Conservation (phyloP, 2,797 vertebrate species). For the Hippocampus kuda region DNA sequence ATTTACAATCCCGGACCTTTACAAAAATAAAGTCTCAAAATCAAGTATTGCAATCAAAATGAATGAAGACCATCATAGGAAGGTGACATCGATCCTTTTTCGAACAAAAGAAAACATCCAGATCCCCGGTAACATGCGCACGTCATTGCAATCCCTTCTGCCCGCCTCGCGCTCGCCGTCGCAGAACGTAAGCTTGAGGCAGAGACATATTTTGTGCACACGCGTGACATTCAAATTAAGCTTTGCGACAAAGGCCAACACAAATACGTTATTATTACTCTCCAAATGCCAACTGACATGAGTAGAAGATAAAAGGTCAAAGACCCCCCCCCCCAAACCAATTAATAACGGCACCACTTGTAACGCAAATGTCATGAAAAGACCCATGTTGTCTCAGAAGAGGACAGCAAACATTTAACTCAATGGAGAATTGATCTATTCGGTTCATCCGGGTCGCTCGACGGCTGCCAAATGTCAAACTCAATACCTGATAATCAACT, state of each 20-base stretch:
- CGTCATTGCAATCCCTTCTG: background rate
- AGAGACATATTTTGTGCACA: background rate
- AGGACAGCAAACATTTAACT: background rate
- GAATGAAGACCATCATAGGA: background rate
- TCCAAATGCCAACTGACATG: background rate
- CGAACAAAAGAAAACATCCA: background rate
- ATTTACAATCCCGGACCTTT: slow-evolving; percentile 46
- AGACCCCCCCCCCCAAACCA: background rate
- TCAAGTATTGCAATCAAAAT: slow-evolving; percentile 34
- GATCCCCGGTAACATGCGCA: background rate
- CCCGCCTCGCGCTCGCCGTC: background rate
- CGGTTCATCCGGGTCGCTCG: background rate
- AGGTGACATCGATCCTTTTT: background rate
- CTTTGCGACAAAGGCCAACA: background rate
- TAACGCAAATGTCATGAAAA: background rate
- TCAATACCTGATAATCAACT: background rate
- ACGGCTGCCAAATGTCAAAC: slow-evolving; percentile 2
- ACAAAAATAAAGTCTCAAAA: slow-evolving; percentile 63
- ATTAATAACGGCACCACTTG: background rate
- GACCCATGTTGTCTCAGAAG: background rate
- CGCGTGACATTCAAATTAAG: background rate
- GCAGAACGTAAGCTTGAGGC: background rate
- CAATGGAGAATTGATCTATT: background rate
- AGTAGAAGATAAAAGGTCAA: slow-evolving; percentile 2
- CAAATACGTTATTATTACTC: background rate